Evolutionary conservation across 1,140 invertebrate species (phyloP), one percentile per base, ranked within the genome.

Genomic region (Drosophila arawakana): DNA sequence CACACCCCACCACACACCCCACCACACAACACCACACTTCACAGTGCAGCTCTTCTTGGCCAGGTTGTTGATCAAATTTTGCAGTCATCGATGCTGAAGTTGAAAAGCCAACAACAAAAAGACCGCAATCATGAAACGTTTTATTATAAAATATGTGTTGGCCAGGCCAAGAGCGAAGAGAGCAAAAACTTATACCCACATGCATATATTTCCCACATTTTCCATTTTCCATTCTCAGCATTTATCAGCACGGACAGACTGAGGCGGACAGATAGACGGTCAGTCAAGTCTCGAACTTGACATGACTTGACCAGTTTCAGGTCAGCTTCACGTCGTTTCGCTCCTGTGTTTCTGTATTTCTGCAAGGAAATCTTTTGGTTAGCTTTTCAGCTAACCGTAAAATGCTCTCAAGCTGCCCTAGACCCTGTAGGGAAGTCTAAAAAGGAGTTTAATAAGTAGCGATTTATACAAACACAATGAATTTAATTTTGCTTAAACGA

Each of bases 111-210:
- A 61, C 62, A 81, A 50, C 46, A 44, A 72, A 72, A 67, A 81
- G 49, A 81, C 83, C 73, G 75, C 74, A 85, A 86, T 86, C 82
- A 86, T 70, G 71, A 76, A 79, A 55, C 79, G 76, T 76, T 85
- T 86, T 86, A 81, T 78, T 75, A 76, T 86, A 81, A 85, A 77
- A 81, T 78, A 72, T 76, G 73, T 75, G 75, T 37, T 44, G 58
- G 44, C 30, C 41, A 52, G 46, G n/a, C 11, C 9, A 25, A 11
- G 21, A 49, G 47, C 4, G 18, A 1, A 50, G 52, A 39, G 52
- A 39, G 25, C 15, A 11, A 11, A 18, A 15, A 35, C 18, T n/a
- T 57, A 52, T 47, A 37, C 37, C 41, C 34, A 57, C 69, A 50
- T 73, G 71, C 71, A 70, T 69, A 70, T 69, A 68, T 50, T 69